Evolutionary conservation across 2,888 invertebrate genomes (phyloP).

Genomic region (Acleris laterana): DNA sequence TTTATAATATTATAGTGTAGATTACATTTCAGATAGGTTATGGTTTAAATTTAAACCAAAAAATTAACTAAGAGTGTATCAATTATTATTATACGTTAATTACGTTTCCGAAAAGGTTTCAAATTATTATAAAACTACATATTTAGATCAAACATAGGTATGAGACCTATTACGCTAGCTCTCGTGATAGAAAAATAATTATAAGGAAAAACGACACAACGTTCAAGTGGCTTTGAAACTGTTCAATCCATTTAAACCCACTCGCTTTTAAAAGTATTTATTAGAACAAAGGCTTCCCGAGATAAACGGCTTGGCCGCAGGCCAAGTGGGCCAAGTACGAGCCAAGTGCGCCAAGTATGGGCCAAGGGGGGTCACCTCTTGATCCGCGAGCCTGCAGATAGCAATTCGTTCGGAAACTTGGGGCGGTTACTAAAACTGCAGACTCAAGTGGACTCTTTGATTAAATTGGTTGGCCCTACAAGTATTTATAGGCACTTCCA

Average conservation of each 20-base stretch:
- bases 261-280: constrained; percentile 2
- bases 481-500: too few relatives aligned
- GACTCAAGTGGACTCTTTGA: too few relatives aligned
- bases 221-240: neutral
- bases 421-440: neutral
- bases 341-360: constrained; percentile 20
- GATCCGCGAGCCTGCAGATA: constrained; percentile 8
- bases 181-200: neutral
- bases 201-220: neutral
- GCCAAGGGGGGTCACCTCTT: constrained; percentile 21
- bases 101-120: too few relatives aligned
- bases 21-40: too few relatives aligned
- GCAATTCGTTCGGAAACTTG: constrained; percentile 8
- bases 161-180: too few relatives aligned
- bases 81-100: too few relatives aligned
- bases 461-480: too few relatives aligned
- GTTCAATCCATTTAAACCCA: neutral
- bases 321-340: constrained; percentile 19
- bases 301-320: constrained; percentile 12
- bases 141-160: too few relatives aligned
- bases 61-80: too few relatives aligned
- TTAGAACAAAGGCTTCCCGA: constrained; percentile 6
- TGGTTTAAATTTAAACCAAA: too few relatives aligned
- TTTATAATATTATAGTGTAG: too few relatives aligned
- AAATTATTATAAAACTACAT: too few relatives aligned